Evolutionary conservation across 2,888 invertebrate genomes (phyloP).

Genomic region (Cheilosia pagana): DNA sequence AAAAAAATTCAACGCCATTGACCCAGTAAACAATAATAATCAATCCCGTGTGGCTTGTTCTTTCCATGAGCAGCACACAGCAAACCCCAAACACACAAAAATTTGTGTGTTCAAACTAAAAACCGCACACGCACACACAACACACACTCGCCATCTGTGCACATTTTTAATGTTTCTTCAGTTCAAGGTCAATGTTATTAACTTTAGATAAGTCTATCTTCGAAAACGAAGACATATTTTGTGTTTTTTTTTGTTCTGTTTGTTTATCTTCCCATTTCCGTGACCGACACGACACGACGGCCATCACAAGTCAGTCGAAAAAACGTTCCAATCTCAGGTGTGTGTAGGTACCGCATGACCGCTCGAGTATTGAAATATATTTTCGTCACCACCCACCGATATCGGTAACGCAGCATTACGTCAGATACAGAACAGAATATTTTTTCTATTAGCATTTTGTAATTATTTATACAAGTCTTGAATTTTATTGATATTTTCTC

Average conservation of each 20-base stretch:
- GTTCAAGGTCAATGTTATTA: slow-evolving; percentile 53
- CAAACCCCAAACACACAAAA: not conserved
- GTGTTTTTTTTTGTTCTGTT: not conserved
- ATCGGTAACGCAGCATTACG: slow-evolving; percentile 27
- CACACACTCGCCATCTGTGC: not conserved
- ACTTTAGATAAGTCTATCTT: slow-evolving; percentile 17
- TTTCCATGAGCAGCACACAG: not conserved
- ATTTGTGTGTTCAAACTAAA: not conserved
- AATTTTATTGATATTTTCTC: not conserved
- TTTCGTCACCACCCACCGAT: not conserved
- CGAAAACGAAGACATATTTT: slow-evolving; percentile 3
- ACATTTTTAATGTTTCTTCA: not conserved
- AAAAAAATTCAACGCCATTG: slow-evolving; percentile 40
- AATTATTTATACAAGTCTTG: slow-evolving; percentile 26
- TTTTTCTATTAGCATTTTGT: slow-evolving; percentile 33
- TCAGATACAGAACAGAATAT: slow-evolving; percentile 1
- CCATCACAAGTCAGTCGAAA: too few relatives aligned
- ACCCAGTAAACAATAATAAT: slow-evolving; percentile 54
- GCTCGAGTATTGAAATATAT: not conserved
- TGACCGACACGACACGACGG: too few relatives aligned
- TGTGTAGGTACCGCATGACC: not conserved
- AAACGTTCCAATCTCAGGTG: too few relatives aligned
- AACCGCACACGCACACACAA: not conserved
- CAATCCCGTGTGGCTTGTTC: slow-evolving; percentile 38
- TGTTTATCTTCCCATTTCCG: not conserved